Evolutionary conservation across 1,140 invertebrate species (phyloP).

Genomic region (Agraylea sexmaculata): DNA sequence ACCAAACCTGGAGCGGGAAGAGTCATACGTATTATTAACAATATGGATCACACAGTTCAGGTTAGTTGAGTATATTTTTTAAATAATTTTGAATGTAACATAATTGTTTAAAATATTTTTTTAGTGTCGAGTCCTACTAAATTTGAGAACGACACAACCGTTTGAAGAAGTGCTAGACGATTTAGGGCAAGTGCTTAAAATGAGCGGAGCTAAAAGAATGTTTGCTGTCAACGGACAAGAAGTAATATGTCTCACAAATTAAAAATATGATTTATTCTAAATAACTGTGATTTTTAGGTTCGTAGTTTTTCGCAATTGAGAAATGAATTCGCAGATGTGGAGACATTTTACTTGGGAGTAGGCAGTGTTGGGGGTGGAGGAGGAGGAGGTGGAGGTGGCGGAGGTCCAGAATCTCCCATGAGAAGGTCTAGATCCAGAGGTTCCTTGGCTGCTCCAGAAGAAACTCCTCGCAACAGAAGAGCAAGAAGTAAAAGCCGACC

Average conservation of each 20-base stretch:
- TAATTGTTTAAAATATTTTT: slow-evolving; percentile 23
- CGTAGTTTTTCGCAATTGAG: slow-evolving; percentile 83
- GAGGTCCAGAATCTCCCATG: slow-evolving; percentile 32
- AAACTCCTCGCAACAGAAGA: slow-evolving; percentile 36
- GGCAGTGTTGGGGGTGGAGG: slow-evolving; percentile 35
- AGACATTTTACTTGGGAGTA: slow-evolving; percentile 74
- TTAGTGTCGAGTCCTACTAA: slow-evolving; percentile 79
- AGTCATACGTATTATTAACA: slow-evolving; percentile 84
- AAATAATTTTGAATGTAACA: slow-evolving; percentile 11
- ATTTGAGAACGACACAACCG: slow-evolving; percentile 81
- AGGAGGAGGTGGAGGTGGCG: slow-evolving; percentile 24
- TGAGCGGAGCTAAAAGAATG: slow-evolving; percentile 80
- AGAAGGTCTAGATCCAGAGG: slow-evolving; percentile 41
- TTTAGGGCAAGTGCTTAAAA: slow-evolving; percentile 82
- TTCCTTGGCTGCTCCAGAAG: slow-evolving; percentile 16
- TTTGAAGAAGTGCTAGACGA: slow-evolving; percentile 93
- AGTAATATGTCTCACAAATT: too few relatives aligned
- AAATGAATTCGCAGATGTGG: slow-evolving; percentile 81
- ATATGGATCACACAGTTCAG: slow-evolving; percentile 81
- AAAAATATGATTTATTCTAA: too few relatives aligned
- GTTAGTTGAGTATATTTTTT: slow-evolving; percentile 34
- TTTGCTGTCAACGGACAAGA: slow-evolving; percentile 83
- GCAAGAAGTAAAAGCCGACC: slow-evolving; percentile 73
- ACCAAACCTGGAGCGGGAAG: slow-evolving; percentile 69
- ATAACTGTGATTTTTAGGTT: slow-evolving; percentile 52